These are phyloP conservation scores for Cheilosia pagana DNA, from an alignment of 2,888 invertebrate species.

Conservation along the genomic window DNA sequence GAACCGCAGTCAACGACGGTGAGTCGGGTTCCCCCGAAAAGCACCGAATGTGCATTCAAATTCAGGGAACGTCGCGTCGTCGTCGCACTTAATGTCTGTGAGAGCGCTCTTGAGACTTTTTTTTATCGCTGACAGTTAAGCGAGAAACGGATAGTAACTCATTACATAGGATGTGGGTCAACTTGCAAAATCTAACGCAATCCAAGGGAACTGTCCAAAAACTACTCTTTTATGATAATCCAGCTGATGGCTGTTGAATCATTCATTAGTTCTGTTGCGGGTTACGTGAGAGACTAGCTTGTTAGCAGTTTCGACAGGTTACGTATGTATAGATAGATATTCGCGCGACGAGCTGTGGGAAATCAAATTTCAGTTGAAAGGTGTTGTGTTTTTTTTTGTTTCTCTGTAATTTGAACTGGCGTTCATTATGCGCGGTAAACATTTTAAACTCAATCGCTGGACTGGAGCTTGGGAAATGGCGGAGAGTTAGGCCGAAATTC, in stretches of 20 bases:
- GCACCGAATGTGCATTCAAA: conserved; percentile 24
- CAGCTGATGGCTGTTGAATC: conserved; percentile 37
- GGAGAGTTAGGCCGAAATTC: conserved; percentile 20
- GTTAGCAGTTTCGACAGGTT: conserved; percentile 47
- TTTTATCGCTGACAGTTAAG: conserved; percentile 38
- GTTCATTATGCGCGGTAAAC: conserved; percentile 21
- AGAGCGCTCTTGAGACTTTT: conserved; percentile 21
- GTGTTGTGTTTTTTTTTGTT: background rate
- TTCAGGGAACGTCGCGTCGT: conserved; percentile 34
- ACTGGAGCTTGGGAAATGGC: conserved; percentile 27
- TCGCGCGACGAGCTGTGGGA: conserved; percentile 32
- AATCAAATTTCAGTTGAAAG: conserved; percentile 56
- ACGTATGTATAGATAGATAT: background rate
- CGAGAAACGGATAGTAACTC: background rate
- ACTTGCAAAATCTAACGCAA: conserved; percentile 42
- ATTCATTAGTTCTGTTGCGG: conserved; percentile 38
- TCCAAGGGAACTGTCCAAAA: conserved; percentile 32
- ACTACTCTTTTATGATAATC: conserved; percentile 37
- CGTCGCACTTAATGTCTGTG: conserved; percentile 28
- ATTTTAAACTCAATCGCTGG: conserved; percentile 43
- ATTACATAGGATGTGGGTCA: conserved; percentile 35
- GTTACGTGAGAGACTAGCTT: conserved; percentile 41
- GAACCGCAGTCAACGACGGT: conserved; percentile 38
- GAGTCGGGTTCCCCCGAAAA: conserved; percentile 39
- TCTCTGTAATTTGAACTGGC: conserved; percentile 53